phyloP scores from a whole-genome alignment of 37 sponge, comb jelly and placozoan species.

The Eunapius fragilis region DNA sequence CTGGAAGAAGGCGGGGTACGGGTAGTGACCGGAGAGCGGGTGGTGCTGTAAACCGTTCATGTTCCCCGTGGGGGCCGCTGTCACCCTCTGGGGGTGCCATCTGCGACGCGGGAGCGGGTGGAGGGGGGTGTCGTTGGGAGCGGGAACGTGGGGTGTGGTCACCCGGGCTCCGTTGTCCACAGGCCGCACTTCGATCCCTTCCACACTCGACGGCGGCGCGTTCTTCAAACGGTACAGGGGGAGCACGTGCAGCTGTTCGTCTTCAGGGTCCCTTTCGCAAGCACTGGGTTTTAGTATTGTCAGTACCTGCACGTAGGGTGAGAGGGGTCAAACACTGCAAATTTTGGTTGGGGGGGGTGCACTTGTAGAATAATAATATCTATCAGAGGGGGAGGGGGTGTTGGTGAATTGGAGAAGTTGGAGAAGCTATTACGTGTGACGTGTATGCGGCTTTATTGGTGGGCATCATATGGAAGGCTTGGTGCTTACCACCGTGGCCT shows the following conservation, averaged over 20 bases:
- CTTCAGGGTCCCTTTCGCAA: conserved; percentile 2
- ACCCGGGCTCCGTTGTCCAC: not conserved
- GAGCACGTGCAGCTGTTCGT: conserved; percentile 84
- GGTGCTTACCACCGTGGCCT: conserved; percentile 86
- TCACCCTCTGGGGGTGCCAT: not conserved
- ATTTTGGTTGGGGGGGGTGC: no score
- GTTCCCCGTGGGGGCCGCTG: not conserved
- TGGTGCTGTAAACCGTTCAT: not conserved
- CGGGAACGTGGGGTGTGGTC: not conserved
- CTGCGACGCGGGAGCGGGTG: not conserved
- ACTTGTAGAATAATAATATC: no score
- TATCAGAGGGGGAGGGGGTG: no score
- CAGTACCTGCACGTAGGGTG: conserved; percentile 42
- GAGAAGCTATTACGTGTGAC: no score
- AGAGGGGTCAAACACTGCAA: no score
- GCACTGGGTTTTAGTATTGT: conserved; percentile 73
- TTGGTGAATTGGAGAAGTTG: no score
- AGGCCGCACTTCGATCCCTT: conserved; percentile 74
- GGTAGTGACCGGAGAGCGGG: not conserved
- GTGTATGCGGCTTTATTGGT: no score
- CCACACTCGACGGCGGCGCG: conserved; percentile 45
- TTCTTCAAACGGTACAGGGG: conserved; percentile 78
- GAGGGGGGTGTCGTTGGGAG: not conserved
- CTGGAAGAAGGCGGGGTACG: not conserved
- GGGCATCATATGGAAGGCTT: not conserved